Base-by-base conservation (phyloP, 2,797 vertebrate genomes). In the Amniataba percoides region DNA sequence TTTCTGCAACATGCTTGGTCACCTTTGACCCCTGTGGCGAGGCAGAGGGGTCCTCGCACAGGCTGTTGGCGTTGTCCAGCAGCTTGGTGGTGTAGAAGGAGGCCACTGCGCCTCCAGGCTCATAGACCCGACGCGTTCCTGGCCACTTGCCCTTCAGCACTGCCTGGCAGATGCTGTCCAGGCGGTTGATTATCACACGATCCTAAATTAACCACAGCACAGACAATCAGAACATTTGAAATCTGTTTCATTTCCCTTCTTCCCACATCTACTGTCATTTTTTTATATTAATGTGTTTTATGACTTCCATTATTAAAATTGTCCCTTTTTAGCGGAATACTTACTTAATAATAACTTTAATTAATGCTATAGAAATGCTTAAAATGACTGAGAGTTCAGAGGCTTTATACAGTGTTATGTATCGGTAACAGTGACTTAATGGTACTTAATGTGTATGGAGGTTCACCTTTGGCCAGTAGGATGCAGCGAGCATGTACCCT, bases 1-100 rank as follows among this genome's bases (percentile, higher is more conserved):
- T 98, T 97, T 99, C 98, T 98, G 96, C 97, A 96, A 99, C 98
- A 99, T 99, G 97, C 97, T 97, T 98, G 97, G 98, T 99, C 98
- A 99, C 98, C 98, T 99, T 99, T 98, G 98, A 97, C 96, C 97
- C 97, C 96, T 99, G 98, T 93, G 97, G 91, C 36, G 97, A 97
- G 31, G 96, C 96, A 43, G 97, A 96, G 59, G 95, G 96, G 71
- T 99, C 98, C 93, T 99, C 97, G 92, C 94, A 95, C 80, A 95
- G 93, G 78, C 90, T 93, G 91, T 95, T 96, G 57, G 94, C 94
- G 31, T 95, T 98, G 88, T 99, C 97, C 93, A 99, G 94, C 13
- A 99, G 96, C 87, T 99, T 99, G 87, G 97, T 99, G 88, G 98
- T 99, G 88, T 99, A 99, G 94, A 99, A 99, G 77, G 98, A 99